Percentiles rank a stretch among this genome's conserved stretches.
Evolutionary conservation across 2,797 vertebrate genomes (phyloP).

Genomic region (Liasis olivaceus): DNA sequence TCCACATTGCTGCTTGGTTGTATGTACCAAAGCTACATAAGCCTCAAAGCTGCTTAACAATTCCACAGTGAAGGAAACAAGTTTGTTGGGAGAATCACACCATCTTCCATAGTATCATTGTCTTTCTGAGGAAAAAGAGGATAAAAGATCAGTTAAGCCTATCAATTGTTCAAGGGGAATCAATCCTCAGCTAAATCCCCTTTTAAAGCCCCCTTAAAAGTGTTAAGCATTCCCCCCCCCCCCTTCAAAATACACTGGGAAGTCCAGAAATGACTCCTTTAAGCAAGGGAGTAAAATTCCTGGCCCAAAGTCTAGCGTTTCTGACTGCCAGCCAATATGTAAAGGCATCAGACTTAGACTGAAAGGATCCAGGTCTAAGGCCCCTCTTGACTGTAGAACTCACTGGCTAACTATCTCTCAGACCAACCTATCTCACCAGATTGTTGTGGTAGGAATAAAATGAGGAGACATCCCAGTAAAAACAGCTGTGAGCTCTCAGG

Average conservation of each 20-base stretch:
- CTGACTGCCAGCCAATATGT: not conserved
- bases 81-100: not conserved
- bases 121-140: not conserved
- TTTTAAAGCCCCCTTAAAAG: not conserved
- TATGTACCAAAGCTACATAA: slow-evolving; percentile 15
- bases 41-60: slow-evolving; percentile 35
- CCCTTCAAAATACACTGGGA: not conserved
- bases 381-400: not conserved
- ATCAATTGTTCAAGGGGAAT: not conserved
- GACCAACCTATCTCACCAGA: not conserved
- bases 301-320: not conserved
- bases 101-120: not conserved
- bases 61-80: slow-evolving; percentile 20
- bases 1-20: slow-evolving; percentile 29
- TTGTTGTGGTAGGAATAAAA: not conserved
- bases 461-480: not conserved
- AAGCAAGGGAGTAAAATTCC: not conserved
- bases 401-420: not conserved
- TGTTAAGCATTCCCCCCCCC: not conserved
- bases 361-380: not conserved
- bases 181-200: not conserved
- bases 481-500: not conserved
- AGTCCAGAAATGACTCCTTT: not conserved
- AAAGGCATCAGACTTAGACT: not conserved
- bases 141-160: slow-evolving; percentile 2